Evolutionary conservation across 2,888 invertebrate species (phyloP), one percentile per base, ranked within the genome.

Genomic region (Scaeva pyrastri): DNA sequence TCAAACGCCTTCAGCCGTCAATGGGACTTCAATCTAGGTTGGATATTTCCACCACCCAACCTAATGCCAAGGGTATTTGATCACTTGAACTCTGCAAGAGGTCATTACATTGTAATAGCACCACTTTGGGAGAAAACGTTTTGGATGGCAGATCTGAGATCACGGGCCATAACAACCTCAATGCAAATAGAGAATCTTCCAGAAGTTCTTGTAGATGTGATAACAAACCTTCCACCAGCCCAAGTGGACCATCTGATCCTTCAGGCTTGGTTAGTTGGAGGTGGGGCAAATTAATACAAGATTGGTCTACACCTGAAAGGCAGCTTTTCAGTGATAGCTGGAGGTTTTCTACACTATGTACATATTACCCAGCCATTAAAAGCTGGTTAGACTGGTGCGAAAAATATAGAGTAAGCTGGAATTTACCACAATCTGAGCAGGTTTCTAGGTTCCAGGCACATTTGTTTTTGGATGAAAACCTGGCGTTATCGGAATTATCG

Each of bases 11-110:
- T 71, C 45, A 70, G 77, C 50, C 68, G 16, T 31, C 74, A 74
- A 10, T 56, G 45, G 45, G 16, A 26, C 64, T 64, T 64, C 6
- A 23, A 1, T 21, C 36, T 50, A 16, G 66, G 50, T 39, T 73
- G 79, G 76, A 72, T 82, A 16, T 82, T 77, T 66, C 72, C 76
- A 19, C 82, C 72, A 31, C 83, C 48, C 2, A 82, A 72, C 68
- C 10, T 78, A 26, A 62, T 83, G 50, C 72, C 77, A 0, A 75
- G 56, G 43, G 75, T 76, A 11, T 72, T 81, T n/a, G 23, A 14
- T 1, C 72, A 76, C 45, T 41, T 82, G 23, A 82, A 76, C 19
- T 6, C n/a, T 23, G 66, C 82, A 21, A 64, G 19, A 23, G 72
- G 71, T 6, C 66, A 52, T 6, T 82, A n/a, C 26, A 72, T 82